Evolutionary conservation across 2,113 vertebrate species (phyloP).

Genomic region (Oceanites oceanicus): DNA sequence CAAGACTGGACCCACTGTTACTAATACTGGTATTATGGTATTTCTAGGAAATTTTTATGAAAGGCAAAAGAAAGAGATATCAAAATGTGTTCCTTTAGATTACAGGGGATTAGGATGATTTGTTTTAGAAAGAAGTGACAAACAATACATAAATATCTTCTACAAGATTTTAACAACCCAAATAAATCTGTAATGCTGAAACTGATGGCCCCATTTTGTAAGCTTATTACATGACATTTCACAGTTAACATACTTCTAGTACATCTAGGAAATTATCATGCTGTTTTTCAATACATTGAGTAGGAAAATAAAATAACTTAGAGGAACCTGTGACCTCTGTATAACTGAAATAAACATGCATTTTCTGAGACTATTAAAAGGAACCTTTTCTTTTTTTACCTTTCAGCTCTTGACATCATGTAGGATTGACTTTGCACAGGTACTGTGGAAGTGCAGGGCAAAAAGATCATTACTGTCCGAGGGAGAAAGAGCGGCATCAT

Average conservation of each 20-base stretch:
- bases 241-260: background rate
- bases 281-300: background rate
- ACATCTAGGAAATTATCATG: background rate
- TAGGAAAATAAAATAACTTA: background rate
- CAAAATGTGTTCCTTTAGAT: background rate
- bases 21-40: background rate
- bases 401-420: background rate
- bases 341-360: background rate
- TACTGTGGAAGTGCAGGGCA: background rate
- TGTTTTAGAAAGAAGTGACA: background rate
- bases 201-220: background rate
- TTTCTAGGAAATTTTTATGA: background rate
- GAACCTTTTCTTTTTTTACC: accelerated
- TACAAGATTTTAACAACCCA: background rate
- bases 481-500: background rate
- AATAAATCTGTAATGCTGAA: background rate
- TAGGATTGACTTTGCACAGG: background rate
- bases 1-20: background rate
- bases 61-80: background rate
- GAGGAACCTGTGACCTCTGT: background rate
- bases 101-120: background rate
- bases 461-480: background rate
- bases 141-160: background rate
- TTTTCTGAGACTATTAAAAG: background rate
- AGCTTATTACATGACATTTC: background rate